Evolutionary conservation across 2,888 invertebrate species (phyloP), one percentile per base, ranked within the genome.

Genomic region (Temnothorax rugatulus): DNA sequence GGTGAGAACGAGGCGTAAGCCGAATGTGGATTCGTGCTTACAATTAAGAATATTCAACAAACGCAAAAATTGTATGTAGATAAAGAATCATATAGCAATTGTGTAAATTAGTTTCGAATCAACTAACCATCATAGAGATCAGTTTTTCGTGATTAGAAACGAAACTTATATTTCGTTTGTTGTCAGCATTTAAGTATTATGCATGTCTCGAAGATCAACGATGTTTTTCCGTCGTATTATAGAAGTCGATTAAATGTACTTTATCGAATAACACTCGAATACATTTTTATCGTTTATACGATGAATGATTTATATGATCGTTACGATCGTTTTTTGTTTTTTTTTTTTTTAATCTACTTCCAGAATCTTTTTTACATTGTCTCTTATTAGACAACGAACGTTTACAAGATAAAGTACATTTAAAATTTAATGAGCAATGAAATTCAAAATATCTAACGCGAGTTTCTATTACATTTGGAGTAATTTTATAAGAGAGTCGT

Each of bases 1-100:
- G 97, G 96, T 88, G 96, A 96, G 89, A 91, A 57, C 13, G 76
- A 81, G 21, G 44, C 52, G 13, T 83, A 63, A 64, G 25, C 68
- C 25, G 50, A 63, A 11, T n/a, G 59, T 59, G 59, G 38, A 50
- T 81, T 57, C 38, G 79, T 11, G 1, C 25, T 50, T 71, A 38
- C 29, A 13, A 61, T 25, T 61, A 81, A 81, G 2, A 18, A 50
- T 81, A 59, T 54, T 69, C 38, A 47, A 34, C 25, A 34, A 59
- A 29, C 18, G 25, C 59, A 38, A 54, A 61, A 69, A 71, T 50
- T 57, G 8, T 54, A 77, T 69, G 69, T 81, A 81, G 79, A 81
- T 81, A 81, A 59, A 71, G 5, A 25, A 81, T 47, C 38, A 25
- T 41, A 34, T 61, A 81, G 59, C 47, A 61, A 34, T 71, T 21